These are phyloP conservation scores for Gryon sp. DNA, from an alignment of 1,140 invertebrate species.

Conservation along the genomic window DNA sequence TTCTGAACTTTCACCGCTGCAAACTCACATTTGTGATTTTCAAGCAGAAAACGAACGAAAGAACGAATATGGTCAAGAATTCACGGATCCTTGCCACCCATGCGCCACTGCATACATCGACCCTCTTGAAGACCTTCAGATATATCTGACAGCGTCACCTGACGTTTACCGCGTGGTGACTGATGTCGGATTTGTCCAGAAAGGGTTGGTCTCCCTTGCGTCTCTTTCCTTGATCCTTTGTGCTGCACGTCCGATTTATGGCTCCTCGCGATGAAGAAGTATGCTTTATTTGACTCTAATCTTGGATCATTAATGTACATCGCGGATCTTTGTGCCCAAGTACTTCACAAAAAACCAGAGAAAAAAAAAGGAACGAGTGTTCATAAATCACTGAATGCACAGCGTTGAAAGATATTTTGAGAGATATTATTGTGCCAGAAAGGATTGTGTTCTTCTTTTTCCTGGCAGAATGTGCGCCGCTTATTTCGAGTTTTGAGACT, in stretches of 20 bases:
- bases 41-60: no score
- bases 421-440: slow-evolving; percentile 58
- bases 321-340: slow-evolving; percentile 50
- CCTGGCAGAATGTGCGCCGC: slow-evolving; percentile 13
- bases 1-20: slow-evolving; percentile 53
- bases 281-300: slow-evolving; percentile 61
- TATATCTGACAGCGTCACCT: slow-evolving; percentile 63
- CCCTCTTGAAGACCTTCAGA: slow-evolving; percentile 42
- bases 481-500: slow-evolving; percentile 45
- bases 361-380: slow-evolving; percentile 7
- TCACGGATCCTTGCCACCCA: slow-evolving; percentile 19
- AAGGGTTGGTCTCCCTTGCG: slow-evolving; percentile 52
- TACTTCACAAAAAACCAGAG: slow-evolving; percentile 38
- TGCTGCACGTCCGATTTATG: slow-evolving; percentile 52
- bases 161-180: slow-evolving; percentile 47
- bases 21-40: slow-evolving; percentile 38
- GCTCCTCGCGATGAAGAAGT: slow-evolving; percentile 51
- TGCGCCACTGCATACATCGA: slow-evolving; percentile 57
- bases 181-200: slow-evolving; percentile 48
- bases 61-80: slow-evolving; percentile 25
- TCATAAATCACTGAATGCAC: slow-evolving; percentile 52
- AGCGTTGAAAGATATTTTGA: slow-evolving; percentile 55
- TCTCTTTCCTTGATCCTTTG: slow-evolving; percentile 51
- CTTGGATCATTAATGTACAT: slow-evolving; percentile 59
- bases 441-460: slow-evolving; percentile 44